A percentile compares a stretch with the other conserved stretches of the same genome.
These are phyloP conservation scores for Bugula neritina DNA, from an alignment of 2,888 invertebrate genomes.

Conservation along the genomic window DNA sequence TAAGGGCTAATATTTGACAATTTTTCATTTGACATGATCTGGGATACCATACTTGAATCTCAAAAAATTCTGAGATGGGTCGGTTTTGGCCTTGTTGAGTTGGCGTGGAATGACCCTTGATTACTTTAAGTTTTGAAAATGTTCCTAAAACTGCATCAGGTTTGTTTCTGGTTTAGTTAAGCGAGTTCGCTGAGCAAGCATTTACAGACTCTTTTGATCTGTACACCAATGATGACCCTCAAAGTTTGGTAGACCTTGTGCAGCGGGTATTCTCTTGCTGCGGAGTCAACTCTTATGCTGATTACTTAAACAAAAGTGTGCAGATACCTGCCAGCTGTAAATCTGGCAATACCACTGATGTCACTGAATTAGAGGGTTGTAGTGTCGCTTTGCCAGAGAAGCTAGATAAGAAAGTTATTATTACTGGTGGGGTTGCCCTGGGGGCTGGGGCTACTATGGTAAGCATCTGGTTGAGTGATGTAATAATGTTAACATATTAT, in stretches of 20 bases:
- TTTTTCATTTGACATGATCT: no score
- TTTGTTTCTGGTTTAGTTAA: not conserved
- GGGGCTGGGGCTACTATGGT: conserved; percentile 65
- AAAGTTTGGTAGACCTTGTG: not conserved
- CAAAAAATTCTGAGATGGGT: no score
- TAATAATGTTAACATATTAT: no score
- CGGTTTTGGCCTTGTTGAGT: no score
- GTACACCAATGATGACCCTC: not conserved
- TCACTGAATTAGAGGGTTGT: conserved; percentile 35
- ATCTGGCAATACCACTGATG: no score
- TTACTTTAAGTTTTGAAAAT: no score
- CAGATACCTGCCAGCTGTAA: no score
- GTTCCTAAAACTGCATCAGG: no score
- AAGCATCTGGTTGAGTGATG: no score
- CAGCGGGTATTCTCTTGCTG: conserved; percentile 18
- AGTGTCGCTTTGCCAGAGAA: conserved; percentile 35
- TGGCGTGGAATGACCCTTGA: no score
- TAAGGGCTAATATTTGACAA: no score
- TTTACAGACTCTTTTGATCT: not conserved
- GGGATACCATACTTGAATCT: no score
- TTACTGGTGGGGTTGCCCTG: conserved; percentile 64
- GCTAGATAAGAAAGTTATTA: conserved; percentile 58
- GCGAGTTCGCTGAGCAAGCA: not conserved
- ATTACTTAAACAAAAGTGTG: not conserved
- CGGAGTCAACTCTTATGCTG: not conserved